Evolutionary conservation across 2,113 vertebrate genomes (phyloP).

Genomic region (Antechinus stuartii): DNA sequence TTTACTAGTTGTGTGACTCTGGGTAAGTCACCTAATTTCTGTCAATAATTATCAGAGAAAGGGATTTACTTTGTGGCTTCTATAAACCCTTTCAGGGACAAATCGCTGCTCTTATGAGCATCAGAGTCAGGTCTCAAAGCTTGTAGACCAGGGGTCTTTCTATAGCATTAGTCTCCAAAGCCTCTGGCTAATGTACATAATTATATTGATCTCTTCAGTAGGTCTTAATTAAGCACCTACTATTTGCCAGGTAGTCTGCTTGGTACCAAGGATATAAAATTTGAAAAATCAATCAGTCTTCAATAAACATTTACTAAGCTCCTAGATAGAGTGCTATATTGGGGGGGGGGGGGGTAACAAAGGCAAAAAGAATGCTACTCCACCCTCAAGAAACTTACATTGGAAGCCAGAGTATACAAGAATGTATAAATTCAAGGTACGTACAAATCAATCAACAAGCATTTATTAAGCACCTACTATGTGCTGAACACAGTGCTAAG

Average conservation of each 20-base stretch:
- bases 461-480: too few species aligned
- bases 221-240: neutral
- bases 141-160: neutral
- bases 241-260: neutral
- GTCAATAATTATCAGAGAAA: neutral
- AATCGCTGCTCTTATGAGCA: neutral
- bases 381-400: neutral
- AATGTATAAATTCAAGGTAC: neutral
- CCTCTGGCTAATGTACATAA: neutral
- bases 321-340: neutral
- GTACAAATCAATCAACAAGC: neutral
- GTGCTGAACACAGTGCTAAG: accelerated
- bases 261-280: neutral
- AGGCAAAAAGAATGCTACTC: neutral
- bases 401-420: neutral
- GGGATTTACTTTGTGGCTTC: neutral
- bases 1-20: neutral
- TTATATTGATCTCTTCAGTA: neutral
- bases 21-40: neutral
- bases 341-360: neutral
- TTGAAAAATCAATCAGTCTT: neutral
- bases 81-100: neutral
- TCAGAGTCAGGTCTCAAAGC: neutral
- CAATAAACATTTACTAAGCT: neutral
- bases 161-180: neutral